Evolutionary conservation across 2,797 vertebrate species (phyloP), one percentile per base, ranked within the genome.

Genomic region (Scyliorhinus canicula): DNA sequence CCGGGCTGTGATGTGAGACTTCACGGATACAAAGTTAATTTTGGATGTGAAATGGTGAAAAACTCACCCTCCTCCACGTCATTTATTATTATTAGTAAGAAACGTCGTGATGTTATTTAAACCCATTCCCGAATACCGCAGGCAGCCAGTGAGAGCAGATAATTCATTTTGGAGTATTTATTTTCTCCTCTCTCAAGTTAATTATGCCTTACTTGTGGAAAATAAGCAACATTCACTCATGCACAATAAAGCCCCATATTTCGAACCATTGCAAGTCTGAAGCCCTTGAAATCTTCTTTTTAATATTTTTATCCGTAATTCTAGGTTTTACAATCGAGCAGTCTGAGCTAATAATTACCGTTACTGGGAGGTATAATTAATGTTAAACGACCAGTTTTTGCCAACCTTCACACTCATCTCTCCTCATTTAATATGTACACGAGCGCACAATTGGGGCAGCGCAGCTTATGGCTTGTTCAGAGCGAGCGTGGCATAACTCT

Each of bases 101-200:
- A 88, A 88, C 52, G 11, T 88, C 55, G 85, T 88, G 52, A 60
- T 88, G 31, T 88, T 88, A 88, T 88, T 88, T 88, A 55, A 88
- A 88, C 52, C 31, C 52, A 57, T 35, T 35, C 31, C 55, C 35
- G 5, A 57, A 57, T 55, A 88, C 85, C n/a, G 85, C 55, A 57
- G 55, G 52, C 85, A 88, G 52, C 85, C 35, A 14, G 52, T 31
- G 8, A 88, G 52, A 88, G 55, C 85, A 60, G 52, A 88, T 57
- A n/a, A 88, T 88, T 88, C 85, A 88, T 57, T 55, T 88, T 88
- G n/a, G 85, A 88, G 85, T 88, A 57, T 60, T 88, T 88, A 88
- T 88, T 88, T 57, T 57, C 85, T 57, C 16, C 55, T 60, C 52
- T n/a, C 31, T 88, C 52, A 57, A 88, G 35, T 88, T 88, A 88